A percentile compares a stretch with the other conserved stretches of the same genome.
Conservation (phyloP, 53 echinoderm and acorn worm genomes). For the Antedon mediterranea region DNA sequence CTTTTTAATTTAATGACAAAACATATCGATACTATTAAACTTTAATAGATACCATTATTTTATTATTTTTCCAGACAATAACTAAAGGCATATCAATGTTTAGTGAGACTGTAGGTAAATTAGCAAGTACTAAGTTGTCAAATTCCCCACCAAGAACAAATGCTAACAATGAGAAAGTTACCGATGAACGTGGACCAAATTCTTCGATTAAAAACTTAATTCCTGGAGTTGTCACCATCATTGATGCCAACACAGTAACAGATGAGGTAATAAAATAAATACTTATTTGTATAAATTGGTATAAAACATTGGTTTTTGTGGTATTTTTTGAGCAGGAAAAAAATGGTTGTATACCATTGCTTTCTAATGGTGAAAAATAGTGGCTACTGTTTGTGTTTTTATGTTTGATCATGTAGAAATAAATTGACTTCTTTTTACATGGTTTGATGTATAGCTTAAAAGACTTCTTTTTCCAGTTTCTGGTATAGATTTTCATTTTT, state of each 20-base stretch:
- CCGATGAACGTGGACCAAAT: conserved; percentile 34
- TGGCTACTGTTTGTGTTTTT: no score
- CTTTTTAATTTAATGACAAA: no score
- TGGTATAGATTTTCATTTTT: no score
- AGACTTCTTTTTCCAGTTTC: no score
- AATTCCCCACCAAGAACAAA: conserved; percentile 62
- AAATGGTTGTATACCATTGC: no score
- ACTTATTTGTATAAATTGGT: no score
- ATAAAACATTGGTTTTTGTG: no score
- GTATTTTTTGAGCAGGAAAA: no score
- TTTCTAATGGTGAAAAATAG: no score
- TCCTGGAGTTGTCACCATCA: conserved; percentile 83
- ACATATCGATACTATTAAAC: background rate
- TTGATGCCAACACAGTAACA: conserved; percentile 54
- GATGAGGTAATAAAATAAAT: conserved; percentile 78
- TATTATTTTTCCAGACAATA: conserved; percentile 61
- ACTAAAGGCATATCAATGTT: conserved; percentile 90
- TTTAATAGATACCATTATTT: background rate
- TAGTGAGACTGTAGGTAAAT: conserved; percentile 77
- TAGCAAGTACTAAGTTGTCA: conserved; percentile 69
- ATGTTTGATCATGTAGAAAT: no score
- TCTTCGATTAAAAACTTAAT: conserved; percentile 43
- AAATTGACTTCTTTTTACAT: no score
- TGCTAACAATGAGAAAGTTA: conserved; percentile 12
- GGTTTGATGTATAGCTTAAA: no score